Conservation (phyloP, 1,140 invertebrate genomes). For the Schlechtendalia chinensis region DNA sequence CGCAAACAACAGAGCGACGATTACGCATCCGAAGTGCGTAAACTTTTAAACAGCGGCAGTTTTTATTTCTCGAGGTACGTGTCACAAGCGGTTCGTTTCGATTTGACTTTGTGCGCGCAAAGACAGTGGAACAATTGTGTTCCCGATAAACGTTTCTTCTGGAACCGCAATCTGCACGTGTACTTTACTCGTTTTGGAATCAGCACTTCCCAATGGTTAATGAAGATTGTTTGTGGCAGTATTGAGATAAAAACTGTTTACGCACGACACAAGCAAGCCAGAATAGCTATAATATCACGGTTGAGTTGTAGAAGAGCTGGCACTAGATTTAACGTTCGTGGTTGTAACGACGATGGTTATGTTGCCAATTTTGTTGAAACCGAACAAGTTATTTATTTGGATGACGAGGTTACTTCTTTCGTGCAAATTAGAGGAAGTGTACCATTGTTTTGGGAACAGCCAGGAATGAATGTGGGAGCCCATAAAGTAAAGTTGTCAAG, state of each 20-base stretch:
- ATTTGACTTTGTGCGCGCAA: conserved; percentile 92
- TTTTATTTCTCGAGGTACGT: conserved; percentile 91
- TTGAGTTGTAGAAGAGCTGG: conserved; percentile 95
- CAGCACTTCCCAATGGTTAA: conserved; percentile 81
- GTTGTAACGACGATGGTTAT: conserved; percentile 98
- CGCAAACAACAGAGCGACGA: conserved; percentile 80
- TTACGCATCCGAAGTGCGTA: conserved; percentile 75
- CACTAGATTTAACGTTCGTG: conserved; percentile 92
- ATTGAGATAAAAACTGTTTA: conserved; percentile 95
- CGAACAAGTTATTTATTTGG: conserved; percentile 91
- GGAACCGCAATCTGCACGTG: conserved; percentile 91
- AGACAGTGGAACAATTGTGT: conserved; percentile 71
- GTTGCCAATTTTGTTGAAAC: conserved; percentile 99
- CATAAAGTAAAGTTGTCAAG: conserved; percentile 97
- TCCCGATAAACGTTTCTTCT: conserved; percentile 95
- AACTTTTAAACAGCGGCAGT: conserved; percentile 91
- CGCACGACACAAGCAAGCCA: conserved; percentile 86
- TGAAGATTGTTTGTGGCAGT: conserved; percentile 93
- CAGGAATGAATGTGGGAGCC: conserved; percentile 89
- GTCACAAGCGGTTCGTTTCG: conserved; percentile 63
- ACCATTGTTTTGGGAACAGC: conserved; percentile 98
- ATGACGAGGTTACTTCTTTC: conserved; percentile 80
- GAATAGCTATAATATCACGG: conserved; percentile 90
- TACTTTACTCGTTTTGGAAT: conserved; percentile 88
- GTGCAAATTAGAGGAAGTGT: conserved; percentile 93